Conservation (phyloP, 2,888 invertebrate species). For the Microplitis manilae region DNA sequence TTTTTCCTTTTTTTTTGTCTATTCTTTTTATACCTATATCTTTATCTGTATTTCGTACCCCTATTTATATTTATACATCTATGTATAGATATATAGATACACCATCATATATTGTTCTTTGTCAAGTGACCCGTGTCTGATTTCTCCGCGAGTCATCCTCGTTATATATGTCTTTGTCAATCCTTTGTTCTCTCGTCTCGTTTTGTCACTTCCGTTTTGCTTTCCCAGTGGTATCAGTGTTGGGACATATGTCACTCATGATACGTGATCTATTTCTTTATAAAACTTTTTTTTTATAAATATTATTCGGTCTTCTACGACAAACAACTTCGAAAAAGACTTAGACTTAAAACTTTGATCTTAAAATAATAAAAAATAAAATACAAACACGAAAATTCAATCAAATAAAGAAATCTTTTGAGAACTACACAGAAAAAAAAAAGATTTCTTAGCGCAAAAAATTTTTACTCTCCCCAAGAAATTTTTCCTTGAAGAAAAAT, state of each 20-base stretch:
- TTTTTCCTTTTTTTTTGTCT: slow-evolving; percentile 20
- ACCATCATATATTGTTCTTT: neutral
- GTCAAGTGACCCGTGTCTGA: slow-evolving; percentile 10
- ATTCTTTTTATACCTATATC: slow-evolving; percentile 16
- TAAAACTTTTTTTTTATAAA: slow-evolving; percentile 20
- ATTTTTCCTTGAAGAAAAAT: too few species aligned
- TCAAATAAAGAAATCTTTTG: neutral
- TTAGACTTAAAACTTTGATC: neutral
- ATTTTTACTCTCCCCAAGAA: too few species aligned
- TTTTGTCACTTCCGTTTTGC: neutral
- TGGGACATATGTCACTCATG: slow-evolving; percentile 29
- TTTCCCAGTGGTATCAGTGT: slow-evolving; percentile 6
- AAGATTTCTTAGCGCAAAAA: neutral
- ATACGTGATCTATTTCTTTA: slow-evolving; percentile 15
- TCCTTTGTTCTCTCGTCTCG: neutral
- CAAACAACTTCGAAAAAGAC: neutral
- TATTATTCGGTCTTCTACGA: neutral
- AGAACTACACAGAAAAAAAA: neutral
- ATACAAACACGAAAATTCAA: neutral
- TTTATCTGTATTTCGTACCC: neutral
- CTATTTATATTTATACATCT: neutral
- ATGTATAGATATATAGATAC: slow-evolving; percentile 1
- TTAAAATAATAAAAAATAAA: neutral
- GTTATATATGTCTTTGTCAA: neutral
- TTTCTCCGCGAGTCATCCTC: neutral